Evolutionary conservation across 2,888 invertebrate species (phyloP), one percentile per base, ranked within the genome.

Genomic region (Arge pagana): DNA sequence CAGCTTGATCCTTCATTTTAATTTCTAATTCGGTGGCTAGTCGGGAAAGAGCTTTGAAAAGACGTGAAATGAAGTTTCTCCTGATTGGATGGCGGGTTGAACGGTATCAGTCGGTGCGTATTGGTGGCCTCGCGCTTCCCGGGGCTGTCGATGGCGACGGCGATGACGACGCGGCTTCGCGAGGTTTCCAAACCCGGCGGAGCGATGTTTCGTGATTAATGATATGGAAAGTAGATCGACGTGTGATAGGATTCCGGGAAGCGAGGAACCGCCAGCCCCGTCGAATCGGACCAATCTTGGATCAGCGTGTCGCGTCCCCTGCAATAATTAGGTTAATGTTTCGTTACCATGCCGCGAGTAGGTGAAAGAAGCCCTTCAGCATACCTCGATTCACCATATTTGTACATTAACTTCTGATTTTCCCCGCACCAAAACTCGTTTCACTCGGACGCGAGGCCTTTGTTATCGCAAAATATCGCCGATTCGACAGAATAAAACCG

Each of bases 11-110:
- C n/a, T n/a, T n/a, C n/a, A n/a, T n/a, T n/a, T n/a, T n/a, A n/a
- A n/a, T n/a, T n/a, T n/a, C n/a, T n/a, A n/a, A n/a, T n/a, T n/a
- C n/a, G n/a, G n/a, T n/a, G n/a, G n/a, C n/a, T n/a, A n/a, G n/a
- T n/a, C n/a, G n/a, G n/a, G n/a, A n/a, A n/a, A n/a, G n/a, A n/a
- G n/a, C n/a, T n/a, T n/a, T n/a, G n/a, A n/a, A n/a, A n/a, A n/a
- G n/a, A n/a, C n/a, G n/a, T n/a, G n/a, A n/a, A n/a, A n/a, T n/a
- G n/a, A n/a, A n/a, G n/a, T n/a, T n/a, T 16, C 8, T 33, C 23
- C 50, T 35, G 35, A 50, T 50, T 41, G 50, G 50, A 13, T 31
- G 18, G 24, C 42, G 15, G 37, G 48, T 40, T n/a, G 10, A 21
- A 21, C 37, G 21, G 21, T 21, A 13, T 21, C 21, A 13, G 43